Evolutionary conservation across 2,888 invertebrate genomes (phyloP), one percentile per base, ranked within the genome.

Genomic region (Rotaria socialis): DNA sequence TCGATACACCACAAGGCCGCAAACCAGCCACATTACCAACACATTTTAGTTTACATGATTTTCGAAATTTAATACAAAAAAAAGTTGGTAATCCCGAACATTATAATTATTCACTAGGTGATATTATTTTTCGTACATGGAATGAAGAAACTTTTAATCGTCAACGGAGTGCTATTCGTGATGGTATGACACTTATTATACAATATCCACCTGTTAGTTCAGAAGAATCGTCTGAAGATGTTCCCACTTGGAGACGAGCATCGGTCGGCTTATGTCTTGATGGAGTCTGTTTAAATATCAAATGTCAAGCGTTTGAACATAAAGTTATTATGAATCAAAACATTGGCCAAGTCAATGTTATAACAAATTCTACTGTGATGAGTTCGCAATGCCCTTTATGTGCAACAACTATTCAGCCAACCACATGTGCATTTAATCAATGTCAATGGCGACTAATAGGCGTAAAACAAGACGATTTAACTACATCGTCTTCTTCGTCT

Each of bases 21-120:
- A 67, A 67, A 67, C 67, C 67, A 67, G 67, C 35, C 4, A 67
- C 67, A 67, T 67, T 67, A 67, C 67, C 67, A 41, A 67, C 67
- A 35, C 67, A 67, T 41, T 67, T 67, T 35, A 67, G 19, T 67
- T 19, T 67, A 27, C 14, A 41, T 67, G 67, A 67, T 35, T 67
- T 67, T 67, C 67, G 19, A 67, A 41, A 7, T 35, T 35, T 67
- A 27, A 67, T 67, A 35, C 3, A 16, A 67, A 67, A 67, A 19
- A 67, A 67, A 67, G 35, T 67, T 27, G 67, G 67, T 6, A 67
- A 67, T 67, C 67, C 67, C 7, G 67, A 67, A 67, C 67, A 67
- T 67, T 67, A 67, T 41, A 19, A 67, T 67, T 67, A 67, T 67
- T 67, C 67, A 35, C 19, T 67, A 41, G 67, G 67, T 41, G 67